Percentiles rank a stretch among this genome's conserved stretches.
Evolutionary conservation across 1,140 invertebrate species (phyloP).

Genomic region (Drosophila mojavensis): DNA sequence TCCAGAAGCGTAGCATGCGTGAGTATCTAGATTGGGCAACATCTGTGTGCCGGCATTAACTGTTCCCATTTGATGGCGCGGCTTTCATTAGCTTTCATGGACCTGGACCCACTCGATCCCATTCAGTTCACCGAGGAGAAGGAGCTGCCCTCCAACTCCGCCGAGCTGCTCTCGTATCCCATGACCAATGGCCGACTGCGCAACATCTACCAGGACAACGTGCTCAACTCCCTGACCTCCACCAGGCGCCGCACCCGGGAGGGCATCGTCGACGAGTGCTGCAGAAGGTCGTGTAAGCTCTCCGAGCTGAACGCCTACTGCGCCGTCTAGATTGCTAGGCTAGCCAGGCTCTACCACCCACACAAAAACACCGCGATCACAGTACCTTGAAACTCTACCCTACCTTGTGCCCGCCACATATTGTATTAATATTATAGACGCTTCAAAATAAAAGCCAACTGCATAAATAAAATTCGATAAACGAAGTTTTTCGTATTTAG

Average conservation of each 20-base stretch:
- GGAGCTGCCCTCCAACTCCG: slow-evolving; percentile 27
- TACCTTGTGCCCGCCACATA: slow-evolving; percentile 2
- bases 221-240: slow-evolving; percentile 50
- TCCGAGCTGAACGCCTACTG: slow-evolving; percentile 59
- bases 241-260: slow-evolving; percentile 58
- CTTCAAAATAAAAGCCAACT: slow-evolving; percentile 40
- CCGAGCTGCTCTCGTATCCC: slow-evolving; percentile 38
- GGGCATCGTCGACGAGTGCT: slow-evolving; percentile 71
- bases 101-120: slow-evolving; percentile 59
- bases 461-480: slow-evolving; percentile 20
- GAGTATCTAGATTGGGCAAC: slow-evolving; percentile 36
- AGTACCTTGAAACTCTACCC: slow-evolving; percentile 25
- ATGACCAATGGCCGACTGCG: slow-evolving; percentile 36
- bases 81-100: slow-evolving; percentile 31
- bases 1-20: slow-evolving; percentile 54
- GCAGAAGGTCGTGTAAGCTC: slow-evolving; percentile 40
- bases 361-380: slow-evolving; percentile 23
- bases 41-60: neutral
- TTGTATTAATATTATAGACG: slow-evolving; percentile 33
- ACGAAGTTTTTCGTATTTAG: too few relatives aligned
- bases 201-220: slow-evolving; percentile 33
- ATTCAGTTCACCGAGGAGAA: slow-evolving; percentile 61
- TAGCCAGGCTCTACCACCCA: neutral
- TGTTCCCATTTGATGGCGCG: neutral
- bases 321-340: slow-evolving; percentile 12